Evolutionary conservation across 1,140 invertebrate genomes (phyloP).

Genomic region (Trichonephila inaurata): DNA sequence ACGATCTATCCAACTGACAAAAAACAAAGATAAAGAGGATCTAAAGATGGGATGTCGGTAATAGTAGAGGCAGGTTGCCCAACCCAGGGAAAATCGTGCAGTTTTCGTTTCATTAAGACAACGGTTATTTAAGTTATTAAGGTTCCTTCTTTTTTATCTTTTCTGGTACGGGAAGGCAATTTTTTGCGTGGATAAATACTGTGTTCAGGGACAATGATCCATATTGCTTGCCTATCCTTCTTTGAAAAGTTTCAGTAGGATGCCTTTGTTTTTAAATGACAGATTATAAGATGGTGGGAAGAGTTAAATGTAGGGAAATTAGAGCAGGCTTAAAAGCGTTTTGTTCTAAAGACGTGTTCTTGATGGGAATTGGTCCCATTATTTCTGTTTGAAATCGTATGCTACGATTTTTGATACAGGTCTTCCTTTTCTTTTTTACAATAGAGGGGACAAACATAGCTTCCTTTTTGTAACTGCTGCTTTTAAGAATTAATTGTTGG

Average conservation of each 20-base stretch:
- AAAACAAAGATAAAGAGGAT: not conserved
- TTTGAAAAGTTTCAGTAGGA: not conserved
- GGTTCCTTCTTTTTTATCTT: not conserved
- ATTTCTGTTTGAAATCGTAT: too few species aligned
- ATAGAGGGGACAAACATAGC: too few species aligned
- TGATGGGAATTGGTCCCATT: too few species aligned
- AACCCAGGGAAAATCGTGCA: conserved; percentile 1
- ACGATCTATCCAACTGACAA: not conserved
- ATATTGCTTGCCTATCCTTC: conserved; percentile 4
- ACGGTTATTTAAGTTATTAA: conserved; percentile 2
- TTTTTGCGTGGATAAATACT: conserved; percentile 15
- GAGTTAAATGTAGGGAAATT: not conserved
- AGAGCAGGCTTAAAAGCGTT: not conserved
- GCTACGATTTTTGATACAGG: too few species aligned
- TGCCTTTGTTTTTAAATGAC: conserved; percentile 14
- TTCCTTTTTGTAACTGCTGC: too few species aligned
- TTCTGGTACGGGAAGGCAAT: not conserved
- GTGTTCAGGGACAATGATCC: conserved; percentile 6
- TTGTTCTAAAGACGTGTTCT: not conserved
- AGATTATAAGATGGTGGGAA: not conserved
- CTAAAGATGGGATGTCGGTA: not conserved
- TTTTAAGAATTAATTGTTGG: too few species aligned
- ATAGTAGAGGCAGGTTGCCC: not conserved
- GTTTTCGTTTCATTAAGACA: conserved; percentile 33
- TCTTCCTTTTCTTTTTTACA: too few species aligned